Evolutionary conservation across 1,140 invertebrate species (phyloP), one percentile per base, ranked within the genome.

Genomic region (Drosophila elegans): DNA sequence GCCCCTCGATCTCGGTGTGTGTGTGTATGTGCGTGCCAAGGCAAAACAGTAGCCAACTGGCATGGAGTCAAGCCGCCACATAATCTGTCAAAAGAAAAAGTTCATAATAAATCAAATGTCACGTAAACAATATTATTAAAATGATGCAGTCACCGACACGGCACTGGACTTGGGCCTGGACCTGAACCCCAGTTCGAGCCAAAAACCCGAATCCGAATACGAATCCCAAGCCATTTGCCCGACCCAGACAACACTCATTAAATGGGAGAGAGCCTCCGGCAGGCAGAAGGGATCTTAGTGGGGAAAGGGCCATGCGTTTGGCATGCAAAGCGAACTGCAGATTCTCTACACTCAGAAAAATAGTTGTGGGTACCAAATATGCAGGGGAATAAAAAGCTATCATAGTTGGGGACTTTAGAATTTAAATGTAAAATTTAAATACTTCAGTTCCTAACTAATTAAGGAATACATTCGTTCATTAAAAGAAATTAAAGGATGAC

Each of bases 41-140:
- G 57, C 59, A 38, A 80, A 85, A 84, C 81, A 85, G 81, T 84
- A 84, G 80, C 80, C 74, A 80, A 68, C 61, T 84, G 77, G 73
- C 59, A 56, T 62, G 76, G 67, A 80, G 74, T 74, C 78, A 64
- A 66, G 67, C 81, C 78, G 81, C 81, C 78, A 90, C 86, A 84
- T 90, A 90, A 90, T 90, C 85, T 90, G 86, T 90, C 85, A 90
- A 90, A 90, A 90, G 82, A 71, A 90, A 85, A 82, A 84, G 80
- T 84, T 84, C 86, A 90, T 82, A 90, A 90, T 90, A 90, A 90
- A 90, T 90, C 86, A 90, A 90, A 84, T 90, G 86, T 90, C 86
- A 90, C 86, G 86, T 90, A 90, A 90, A 90, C 85, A 90, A 90
- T 90, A 90, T 90, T 90, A 81, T 90, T 89, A 90, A 90, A 84